A percentile compares a stretch with the other conserved stretches of the same genome.
phyloP scores from a whole-genome alignment of 2,797 vertebrate species.

The Lycodopsis pacificus region DNA sequence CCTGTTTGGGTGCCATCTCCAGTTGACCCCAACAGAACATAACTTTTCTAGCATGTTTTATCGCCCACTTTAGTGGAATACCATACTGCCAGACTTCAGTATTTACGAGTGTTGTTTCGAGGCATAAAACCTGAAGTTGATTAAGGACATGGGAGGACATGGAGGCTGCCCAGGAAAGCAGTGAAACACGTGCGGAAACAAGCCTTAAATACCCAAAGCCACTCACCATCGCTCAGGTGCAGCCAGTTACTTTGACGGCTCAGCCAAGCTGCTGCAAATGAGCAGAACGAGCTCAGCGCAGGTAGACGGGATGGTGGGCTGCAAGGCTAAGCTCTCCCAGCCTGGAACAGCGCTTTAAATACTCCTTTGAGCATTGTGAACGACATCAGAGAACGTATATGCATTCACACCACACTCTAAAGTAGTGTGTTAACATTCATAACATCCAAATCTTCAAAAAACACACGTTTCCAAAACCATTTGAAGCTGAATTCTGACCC shows the following conservation, averaged over 20 bases:
- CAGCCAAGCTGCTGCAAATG: too few relatives aligned
- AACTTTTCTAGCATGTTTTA: not conserved
- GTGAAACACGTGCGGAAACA: not conserved
- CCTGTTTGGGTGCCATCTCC: not conserved
- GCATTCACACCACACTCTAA: not conserved
- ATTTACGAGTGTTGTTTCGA: not conserved
- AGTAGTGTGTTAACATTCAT: not conserved
- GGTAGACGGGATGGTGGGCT: too few relatives aligned
- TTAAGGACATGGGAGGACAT: not conserved
- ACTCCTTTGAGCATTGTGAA: not conserved
- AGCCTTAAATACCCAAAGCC: not conserved
- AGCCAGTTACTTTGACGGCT: too few relatives aligned
- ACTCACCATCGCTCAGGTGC: too few relatives aligned
- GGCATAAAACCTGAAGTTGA: not conserved
- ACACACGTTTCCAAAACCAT: not conserved
- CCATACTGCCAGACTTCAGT: not conserved
- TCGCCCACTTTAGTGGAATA: not conserved
- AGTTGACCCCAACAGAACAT: not conserved
- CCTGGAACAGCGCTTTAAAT: not conserved
- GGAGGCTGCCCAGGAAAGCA: not conserved
- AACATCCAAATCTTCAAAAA: not conserved
- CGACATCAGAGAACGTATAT: not conserved
- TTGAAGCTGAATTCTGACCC: slow-evolving; percentile 4
- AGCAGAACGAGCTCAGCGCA: too few relatives aligned
- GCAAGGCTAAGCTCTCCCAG: not conserved